These are phyloP conservation scores for Spisula subtruncata DNA, from an alignment of 2,888 invertebrate genomes.

Conservation along the genomic window DNA sequence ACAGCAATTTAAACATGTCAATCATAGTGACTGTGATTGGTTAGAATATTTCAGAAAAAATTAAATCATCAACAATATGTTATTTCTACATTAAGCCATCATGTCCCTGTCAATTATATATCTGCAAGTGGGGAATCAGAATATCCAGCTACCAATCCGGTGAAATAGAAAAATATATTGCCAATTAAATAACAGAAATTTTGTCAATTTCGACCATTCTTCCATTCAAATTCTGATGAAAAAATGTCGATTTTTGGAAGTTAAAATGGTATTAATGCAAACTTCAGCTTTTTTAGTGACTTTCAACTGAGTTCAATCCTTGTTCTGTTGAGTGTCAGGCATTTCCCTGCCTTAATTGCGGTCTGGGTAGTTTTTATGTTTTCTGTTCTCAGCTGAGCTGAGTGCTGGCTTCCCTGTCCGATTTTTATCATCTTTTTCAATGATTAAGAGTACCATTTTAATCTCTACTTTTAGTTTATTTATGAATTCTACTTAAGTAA, in stretches of 20 bases:
- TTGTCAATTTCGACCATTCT: too few species aligned
- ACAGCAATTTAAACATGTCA: neutral
- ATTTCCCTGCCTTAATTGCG: too few species aligned
- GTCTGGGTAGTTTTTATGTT: too few species aligned
- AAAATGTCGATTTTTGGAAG: neutral
- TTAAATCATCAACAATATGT: neutral
- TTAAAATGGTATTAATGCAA: neutral
- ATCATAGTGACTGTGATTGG: neutral
- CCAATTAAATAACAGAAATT: neutral
- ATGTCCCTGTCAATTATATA: neutral
- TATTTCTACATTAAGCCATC: slow-evolving; percentile 1
- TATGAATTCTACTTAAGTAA: neutral
- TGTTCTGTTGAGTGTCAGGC: too few species aligned
- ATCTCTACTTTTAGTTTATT: too few species aligned
- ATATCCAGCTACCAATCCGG: neutral
- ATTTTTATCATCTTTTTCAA: too few species aligned
- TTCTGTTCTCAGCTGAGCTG: too few species aligned
- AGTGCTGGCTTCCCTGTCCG: too few species aligned
- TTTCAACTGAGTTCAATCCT: too few species aligned
- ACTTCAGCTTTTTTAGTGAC: too few species aligned
- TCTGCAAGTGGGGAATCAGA: neutral
- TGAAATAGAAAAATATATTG: neutral
- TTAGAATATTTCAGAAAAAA: neutral
- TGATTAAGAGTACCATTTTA: too few species aligned
- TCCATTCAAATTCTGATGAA: neutral